Evolutionary conservation across 2,113 vertebrate genomes (phyloP).

Genomic region (Scopus umbretta): DNA sequence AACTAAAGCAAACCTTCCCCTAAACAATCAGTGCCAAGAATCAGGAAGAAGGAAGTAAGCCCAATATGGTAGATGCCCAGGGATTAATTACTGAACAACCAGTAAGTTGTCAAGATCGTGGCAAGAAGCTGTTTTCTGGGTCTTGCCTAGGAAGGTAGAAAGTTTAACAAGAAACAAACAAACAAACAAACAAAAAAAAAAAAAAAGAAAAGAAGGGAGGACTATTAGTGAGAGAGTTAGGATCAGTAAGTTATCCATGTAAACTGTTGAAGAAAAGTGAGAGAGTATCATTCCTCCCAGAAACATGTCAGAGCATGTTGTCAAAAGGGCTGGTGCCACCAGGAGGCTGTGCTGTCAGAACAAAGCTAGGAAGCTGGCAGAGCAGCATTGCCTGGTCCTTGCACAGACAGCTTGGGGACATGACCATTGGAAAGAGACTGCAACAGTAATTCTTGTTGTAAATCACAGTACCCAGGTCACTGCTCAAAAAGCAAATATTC

Average conservation of each 20-base stretch:
- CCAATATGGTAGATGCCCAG: not conserved
- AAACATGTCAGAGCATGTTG: not conserved
- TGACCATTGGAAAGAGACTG: not conserved
- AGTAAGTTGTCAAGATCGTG: not conserved
- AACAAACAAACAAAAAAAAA: too few species aligned
- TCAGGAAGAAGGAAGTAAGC: not conserved
- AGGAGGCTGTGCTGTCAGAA: not conserved
- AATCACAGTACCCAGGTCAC: not conserved
- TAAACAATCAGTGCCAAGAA: not conserved
- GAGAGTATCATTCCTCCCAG: not conserved
- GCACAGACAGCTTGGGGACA: not conserved
- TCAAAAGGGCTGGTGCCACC: not conserved
- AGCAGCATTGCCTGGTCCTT: not conserved
- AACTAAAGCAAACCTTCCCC: not conserved
- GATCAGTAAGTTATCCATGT: not conserved
- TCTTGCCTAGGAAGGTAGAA: not conserved
- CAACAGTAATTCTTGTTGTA: not conserved
- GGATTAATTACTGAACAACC: not conserved
- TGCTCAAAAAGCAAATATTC: not conserved
- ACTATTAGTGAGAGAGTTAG: not conserved
- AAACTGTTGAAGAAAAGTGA: not conserved
- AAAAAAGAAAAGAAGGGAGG: not conserved
- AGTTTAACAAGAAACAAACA: not conserved
- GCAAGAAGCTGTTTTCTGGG: not conserved
- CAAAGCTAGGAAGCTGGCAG: not conserved